Base-by-base conservation (phyloP, 2,888 invertebrate species). In the Cepaea hortensis region DNA sequence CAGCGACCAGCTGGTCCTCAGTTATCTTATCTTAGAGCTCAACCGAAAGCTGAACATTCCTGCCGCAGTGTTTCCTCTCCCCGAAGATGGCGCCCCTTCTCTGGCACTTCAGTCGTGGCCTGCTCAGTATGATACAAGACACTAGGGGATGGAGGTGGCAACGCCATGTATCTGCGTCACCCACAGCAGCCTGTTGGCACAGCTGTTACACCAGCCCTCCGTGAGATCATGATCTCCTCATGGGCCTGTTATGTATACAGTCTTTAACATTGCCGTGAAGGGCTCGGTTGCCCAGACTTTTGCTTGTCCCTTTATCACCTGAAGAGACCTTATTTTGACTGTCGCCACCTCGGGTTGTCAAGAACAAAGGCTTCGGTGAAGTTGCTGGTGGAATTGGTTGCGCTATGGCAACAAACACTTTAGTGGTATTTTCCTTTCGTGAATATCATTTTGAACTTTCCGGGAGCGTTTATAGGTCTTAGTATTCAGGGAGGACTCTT, bases 31-130 rank as follows among this genome's bases (percentile, higher is more conserved):
- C 80, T 18, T 65, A 5, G 65, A 65, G 62, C 80, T 62, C 62
- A 80, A 80, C 80, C 3, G 80, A 80, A 80, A 80, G 80, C 65
- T 80, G 46, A 7, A 35, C 62, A 80, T 80, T 80, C 80, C 80
- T 46, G 65, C 9, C 6, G 48, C 80, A 80, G 15, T 48, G 50
- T 80, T 80, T 80, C 65, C 68, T 80, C 80, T 55, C 80, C 68
- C 35, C 1, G 80, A 48, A 35, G 35, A 80, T 65, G 23, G 13
- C 65, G 15, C 65, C 46, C 18, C 18, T 61, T 77, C 55, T 61
- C 80, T 65, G 80, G 80, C 46, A 80, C 48, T 62, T 65, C 65
- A 35, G 13, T 46, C 35, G 62, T 3, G 61, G 62, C 65, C 35
- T 23, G 35, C 80, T 65, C 46, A n/a, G 46, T 13, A 3, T 23